Percentiles rank a stretch among this genome's conserved stretches.
Evolutionary conservation across 1,140 invertebrate species (phyloP).

Genomic region (Ceratina calcarata): DNA sequence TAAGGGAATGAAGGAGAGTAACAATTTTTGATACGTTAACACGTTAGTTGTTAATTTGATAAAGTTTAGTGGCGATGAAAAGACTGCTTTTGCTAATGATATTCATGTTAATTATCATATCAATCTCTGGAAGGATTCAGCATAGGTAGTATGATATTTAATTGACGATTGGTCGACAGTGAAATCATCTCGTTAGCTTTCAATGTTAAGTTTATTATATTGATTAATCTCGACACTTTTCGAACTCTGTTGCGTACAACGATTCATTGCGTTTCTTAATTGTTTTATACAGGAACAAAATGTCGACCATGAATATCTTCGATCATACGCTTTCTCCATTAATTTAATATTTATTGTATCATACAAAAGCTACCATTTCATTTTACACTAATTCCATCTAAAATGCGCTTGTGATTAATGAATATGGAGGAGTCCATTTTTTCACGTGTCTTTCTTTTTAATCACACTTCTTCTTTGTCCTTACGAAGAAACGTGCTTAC

Average conservation of each 20-base stretch:
- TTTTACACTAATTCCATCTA: no score
- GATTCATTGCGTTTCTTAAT: neutral
- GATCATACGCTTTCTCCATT: constrained; percentile 47
- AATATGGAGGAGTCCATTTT: neutral
- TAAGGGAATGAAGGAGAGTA: no score
- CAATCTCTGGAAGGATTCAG: constrained; percentile 2
- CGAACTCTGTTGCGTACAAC: neutral
- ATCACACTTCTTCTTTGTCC: neutral
- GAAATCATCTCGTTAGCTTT: neutral
- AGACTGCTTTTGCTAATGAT: constrained; percentile 30
- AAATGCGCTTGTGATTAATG: neutral
- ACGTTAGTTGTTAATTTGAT: neutral
- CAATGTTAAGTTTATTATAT: neutral
- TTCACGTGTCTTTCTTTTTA: neutral
- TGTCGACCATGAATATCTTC: constrained; percentile 55
- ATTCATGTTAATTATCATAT: neutral
- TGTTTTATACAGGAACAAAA: neutral
- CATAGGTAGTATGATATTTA: neutral
- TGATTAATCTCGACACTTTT: neutral
- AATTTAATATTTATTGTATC: constrained; percentile 60
- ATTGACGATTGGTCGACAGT: constrained; percentile 61
- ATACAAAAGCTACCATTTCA: constrained; percentile 27
- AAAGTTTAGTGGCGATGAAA: constrained; percentile 33
- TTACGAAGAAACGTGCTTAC: constrained; percentile 5
- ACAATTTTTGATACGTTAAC: no score